phyloP scores from a whole-genome alignment of 2,113 vertebrate species.

The Pionites leucogaster region DNA sequence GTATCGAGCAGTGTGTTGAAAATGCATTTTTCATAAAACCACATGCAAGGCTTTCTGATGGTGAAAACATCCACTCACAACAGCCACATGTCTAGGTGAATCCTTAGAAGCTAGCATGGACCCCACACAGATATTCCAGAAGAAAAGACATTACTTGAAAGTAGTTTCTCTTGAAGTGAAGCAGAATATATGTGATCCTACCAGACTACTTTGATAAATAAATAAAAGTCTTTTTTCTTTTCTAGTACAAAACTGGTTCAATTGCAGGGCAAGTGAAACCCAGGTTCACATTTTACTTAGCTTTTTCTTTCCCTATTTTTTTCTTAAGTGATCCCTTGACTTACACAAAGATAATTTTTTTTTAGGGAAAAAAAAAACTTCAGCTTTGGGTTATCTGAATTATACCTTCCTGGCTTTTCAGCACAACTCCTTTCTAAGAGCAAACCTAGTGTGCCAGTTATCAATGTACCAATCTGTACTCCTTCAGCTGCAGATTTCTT shows the following conservation, averaged over 20 bases:
- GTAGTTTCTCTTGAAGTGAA: slow-evolving; percentile 29
- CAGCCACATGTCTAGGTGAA: slow-evolving; percentile 60
- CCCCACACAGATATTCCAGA: slow-evolving; percentile 65
- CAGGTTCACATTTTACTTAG: neutral
- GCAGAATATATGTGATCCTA: slow-evolving; percentile 10
- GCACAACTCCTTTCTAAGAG: neutral
- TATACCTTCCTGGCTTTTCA: neutral
- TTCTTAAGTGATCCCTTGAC: neutral
- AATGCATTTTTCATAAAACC: slow-evolving; percentile 71
- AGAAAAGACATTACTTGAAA: slow-evolving; percentile 15
- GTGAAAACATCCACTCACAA: slow-evolving; percentile 56
- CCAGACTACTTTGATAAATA: slow-evolving; percentile 32
- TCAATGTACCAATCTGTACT: neutral
- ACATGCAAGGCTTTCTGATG: slow-evolving; percentile 71
- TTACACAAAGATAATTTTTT: neutral
- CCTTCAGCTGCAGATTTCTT: neutral
- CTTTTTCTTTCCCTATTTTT: neutral
- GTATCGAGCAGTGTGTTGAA: slow-evolving; percentile 59
- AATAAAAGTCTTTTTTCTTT: slow-evolving; percentile 20
- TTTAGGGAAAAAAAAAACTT: neutral
- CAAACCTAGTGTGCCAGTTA: neutral
- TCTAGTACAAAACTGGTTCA: slow-evolving; percentile 17
- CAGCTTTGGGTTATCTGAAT: neutral
- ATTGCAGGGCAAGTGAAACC: slow-evolving; percentile 7
- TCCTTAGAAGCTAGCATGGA: slow-evolving; percentile 49